phyloP scores from a whole-genome alignment of 2,888 invertebrate genomes.

The Graphium colonna region DNA sequence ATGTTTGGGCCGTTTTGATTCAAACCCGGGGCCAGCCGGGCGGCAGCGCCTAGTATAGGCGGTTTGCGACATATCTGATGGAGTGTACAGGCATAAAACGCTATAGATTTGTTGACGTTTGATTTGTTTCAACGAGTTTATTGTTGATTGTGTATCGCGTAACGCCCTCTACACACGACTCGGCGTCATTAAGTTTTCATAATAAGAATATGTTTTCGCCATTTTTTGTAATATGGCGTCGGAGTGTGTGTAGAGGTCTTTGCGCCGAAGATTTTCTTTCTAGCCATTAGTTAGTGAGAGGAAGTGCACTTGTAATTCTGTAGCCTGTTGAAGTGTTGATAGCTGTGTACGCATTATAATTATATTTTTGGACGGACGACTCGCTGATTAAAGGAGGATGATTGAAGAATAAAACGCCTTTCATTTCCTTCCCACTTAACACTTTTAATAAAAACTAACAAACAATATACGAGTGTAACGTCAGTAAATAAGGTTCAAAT shows the following conservation, averaged over 20 bases:
- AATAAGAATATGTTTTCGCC: neutral
- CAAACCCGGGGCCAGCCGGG: neutral
- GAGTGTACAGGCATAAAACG: constrained; percentile 1
- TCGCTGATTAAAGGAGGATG: constrained; percentile 59
- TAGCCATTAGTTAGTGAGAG: constrained; percentile 41
- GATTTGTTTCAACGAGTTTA: constrained; percentile 6
- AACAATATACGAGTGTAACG: constrained; percentile 8
- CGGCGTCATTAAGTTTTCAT: neutral
- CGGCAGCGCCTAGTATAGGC: no score
- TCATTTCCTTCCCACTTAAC: neutral
- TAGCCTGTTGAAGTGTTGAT: constrained; percentile 65
- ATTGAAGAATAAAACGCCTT: constrained; percentile 40
- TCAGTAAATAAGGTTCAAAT: constrained; percentile 7
- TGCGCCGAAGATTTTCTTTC: constrained; percentile 33
- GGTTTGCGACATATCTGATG: neutral
- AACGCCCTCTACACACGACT: neutral
- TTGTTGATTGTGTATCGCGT: constrained; percentile 8
- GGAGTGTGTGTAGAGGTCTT: constrained; percentile 24
- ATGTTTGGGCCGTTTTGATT: neutral
- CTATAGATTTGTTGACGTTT: constrained; percentile 6
- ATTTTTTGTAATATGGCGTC: constrained; percentile 6
- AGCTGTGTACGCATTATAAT: constrained; percentile 51
- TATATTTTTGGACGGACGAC: constrained; percentile 73
- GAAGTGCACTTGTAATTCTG: constrained; percentile 61
- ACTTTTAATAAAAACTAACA: constrained; percentile 2